Evolutionary conservation across 2,888 invertebrate genomes (phyloP).

Genomic region (Nycteola revayana): DNA sequence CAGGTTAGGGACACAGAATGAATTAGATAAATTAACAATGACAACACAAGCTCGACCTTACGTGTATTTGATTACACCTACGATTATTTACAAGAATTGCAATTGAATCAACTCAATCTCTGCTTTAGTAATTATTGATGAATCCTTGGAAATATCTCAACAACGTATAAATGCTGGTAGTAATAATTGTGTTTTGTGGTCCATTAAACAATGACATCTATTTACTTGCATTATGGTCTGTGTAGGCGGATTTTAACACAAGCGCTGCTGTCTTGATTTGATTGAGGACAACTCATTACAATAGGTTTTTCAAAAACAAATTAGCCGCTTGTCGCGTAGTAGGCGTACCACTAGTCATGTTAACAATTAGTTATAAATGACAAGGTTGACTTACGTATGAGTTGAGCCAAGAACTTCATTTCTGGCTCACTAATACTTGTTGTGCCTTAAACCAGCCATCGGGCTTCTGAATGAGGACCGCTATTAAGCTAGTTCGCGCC

Average conservation of each 20-base stretch:
- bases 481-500: constrained; percentile 9
- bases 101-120: constrained; percentile 43
- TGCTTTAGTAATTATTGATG: constrained; percentile 38
- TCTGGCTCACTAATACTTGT: constrained; percentile 27
- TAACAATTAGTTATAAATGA: constrained; percentile 46
- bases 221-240: constrained; percentile 35
- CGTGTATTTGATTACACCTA: constrained; percentile 38
- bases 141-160: constrained; percentile 45
- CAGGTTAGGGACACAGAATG: constrained; percentile 32
- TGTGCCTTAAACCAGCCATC: constrained; percentile 28
- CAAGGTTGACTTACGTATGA: constrained; percentile 45
- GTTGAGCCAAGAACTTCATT: constrained; percentile 44
- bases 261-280: constrained; percentile 23
- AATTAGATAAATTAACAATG: constrained; percentile 29
- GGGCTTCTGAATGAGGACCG: constrained; percentile 17
- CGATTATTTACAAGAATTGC: constrained; percentile 37
- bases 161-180: constrained; percentile 36
- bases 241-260: constrained; percentile 31
- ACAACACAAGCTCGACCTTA: constrained; percentile 30
- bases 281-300: constrained; percentile 47
- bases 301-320: constrained; percentile 48
- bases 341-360: constrained; percentile 43
- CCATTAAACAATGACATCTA: constrained; percentile 45
- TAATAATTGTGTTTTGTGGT: constrained; percentile 43
- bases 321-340: constrained; percentile 40